Evolutionary conservation across 2,113 vertebrate genomes (phyloP).

Genomic region (Mesoclemmys tuberculata): DNA sequence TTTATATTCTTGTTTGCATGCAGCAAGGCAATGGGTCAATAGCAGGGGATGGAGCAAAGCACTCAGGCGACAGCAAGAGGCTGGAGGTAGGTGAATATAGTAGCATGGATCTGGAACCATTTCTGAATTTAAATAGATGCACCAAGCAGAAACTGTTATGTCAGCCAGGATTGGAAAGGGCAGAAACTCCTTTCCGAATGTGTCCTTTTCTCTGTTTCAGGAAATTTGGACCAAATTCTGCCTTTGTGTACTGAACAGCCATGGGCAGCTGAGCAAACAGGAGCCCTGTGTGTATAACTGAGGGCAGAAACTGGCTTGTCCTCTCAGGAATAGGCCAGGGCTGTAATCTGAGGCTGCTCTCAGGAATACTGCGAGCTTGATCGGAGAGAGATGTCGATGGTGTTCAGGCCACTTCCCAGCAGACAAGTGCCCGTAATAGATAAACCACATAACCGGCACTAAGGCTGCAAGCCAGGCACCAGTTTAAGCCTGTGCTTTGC

Average conservation of each 20-base stretch:
- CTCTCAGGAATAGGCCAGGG: background rate
- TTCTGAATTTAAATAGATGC: background rate
- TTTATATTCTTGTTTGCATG: constrained; percentile 58
- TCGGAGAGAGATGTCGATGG: background rate
- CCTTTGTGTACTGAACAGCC: background rate
- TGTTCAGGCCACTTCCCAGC: background rate
- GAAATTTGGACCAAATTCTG: background rate
- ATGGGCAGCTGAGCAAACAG: rapidly evolving
- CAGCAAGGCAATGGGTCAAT: constrained; percentile 76
- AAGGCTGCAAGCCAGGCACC: background rate
- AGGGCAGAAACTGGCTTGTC: background rate
- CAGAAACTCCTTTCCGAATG: background rate
- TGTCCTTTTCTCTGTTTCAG: background rate
- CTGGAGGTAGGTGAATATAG: constrained; percentile 83
- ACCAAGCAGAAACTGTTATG: background rate
- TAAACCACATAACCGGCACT: background rate
- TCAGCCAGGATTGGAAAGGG: background rate
- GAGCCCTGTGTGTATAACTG: background rate
- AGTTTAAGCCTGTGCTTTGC: background rate
- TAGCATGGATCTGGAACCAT: background rate
- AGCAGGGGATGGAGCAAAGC: constrained; percentile 65
- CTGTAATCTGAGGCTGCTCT: rapidly evolving
- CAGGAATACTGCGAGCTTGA: background rate
- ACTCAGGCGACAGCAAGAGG: constrained; percentile 78
- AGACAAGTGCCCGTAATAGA: background rate